Evolutionary conservation across 2,113 vertebrate species (phyloP).

Genomic region (Elachura formosa): DNA sequence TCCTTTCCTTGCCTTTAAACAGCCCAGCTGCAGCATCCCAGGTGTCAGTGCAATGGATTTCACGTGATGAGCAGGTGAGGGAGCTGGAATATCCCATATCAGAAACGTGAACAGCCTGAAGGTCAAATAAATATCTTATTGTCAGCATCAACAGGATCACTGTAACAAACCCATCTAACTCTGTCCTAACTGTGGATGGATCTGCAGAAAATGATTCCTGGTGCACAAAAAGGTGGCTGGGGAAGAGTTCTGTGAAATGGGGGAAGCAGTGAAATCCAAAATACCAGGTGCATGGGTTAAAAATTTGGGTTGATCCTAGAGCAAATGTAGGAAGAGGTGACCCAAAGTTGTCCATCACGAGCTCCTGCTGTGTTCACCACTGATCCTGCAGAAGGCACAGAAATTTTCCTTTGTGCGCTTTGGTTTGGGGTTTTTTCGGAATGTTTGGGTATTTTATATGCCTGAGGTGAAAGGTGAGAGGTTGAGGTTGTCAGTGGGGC

Average conservation of each 20-base stretch:
- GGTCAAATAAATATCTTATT: constrained; percentile 17
- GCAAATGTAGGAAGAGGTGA: background rate
- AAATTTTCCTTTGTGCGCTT: background rate
- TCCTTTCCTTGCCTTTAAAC: background rate
- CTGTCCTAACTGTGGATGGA: background rate
- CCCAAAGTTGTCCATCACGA: rapidly evolving
- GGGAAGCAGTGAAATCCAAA: background rate
- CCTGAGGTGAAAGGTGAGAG: rapidly evolving
- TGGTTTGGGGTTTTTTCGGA: background rate
- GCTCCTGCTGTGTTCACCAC: rapidly evolving
- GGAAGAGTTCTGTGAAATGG: background rate
- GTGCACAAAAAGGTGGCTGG: background rate
- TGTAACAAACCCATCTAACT: background rate
- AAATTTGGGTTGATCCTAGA: background rate
- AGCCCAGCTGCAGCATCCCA: background rate
- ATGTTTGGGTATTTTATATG: background rate
- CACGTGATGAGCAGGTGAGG: background rate
- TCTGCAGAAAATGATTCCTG: background rate
- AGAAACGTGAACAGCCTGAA: background rate
- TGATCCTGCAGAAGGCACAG: background rate
- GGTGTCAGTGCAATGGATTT: background rate
- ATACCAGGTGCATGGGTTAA: rapidly evolving
- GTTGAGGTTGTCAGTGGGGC: background rate
- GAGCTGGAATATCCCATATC: background rate
- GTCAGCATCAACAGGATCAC: background rate